phyloP scores from a whole-genome alignment of 1,140 invertebrate genomes.

The Helicoverpa armigera region DNA sequence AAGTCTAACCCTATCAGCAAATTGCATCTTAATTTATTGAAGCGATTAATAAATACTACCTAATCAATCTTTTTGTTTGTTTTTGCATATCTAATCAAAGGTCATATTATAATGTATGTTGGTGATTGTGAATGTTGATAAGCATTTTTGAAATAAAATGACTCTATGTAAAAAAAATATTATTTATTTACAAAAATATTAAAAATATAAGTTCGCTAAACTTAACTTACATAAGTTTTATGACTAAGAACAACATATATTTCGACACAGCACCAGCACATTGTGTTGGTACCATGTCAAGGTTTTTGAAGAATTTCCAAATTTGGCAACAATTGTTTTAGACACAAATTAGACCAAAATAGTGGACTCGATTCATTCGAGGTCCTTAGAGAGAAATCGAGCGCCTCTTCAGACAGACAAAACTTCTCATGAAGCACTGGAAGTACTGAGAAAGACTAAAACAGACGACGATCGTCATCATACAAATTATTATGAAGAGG shows the following conservation, averaged over 20 bases:
- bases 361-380: conserved; percentile 25
- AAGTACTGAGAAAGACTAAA: conserved; percentile 6
- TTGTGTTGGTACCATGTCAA: conserved; percentile 71
- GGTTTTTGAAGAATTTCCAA: conserved; percentile 59
- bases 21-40: conserved; percentile 37
- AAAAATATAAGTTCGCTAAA: conserved; percentile 68
- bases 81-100: background rate
- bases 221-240: conserved; percentile 70
- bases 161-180: conserved; percentile 50
- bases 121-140: background rate
- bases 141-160: conserved; percentile 27
- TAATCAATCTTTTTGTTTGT: background rate
- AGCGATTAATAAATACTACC: conserved; percentile 9
- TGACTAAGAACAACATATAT: conserved; percentile 75
- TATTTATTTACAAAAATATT: conserved; percentile 80
- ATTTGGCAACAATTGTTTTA: conserved; percentile 76
- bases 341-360: conserved; percentile 59
- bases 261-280: conserved; percentile 75
- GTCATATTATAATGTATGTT: background rate
- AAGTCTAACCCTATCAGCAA: conserved; percentile 5
- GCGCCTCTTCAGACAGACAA: conserved; percentile 79
- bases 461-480: background rate
- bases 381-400: conserved; percentile 52
- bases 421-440: conserved; percentile 29
- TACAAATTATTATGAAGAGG: background rate